Evolutionary conservation across 2,888 invertebrate genomes (phyloP).

Genomic region (Polylopha cassiicola): DNA sequence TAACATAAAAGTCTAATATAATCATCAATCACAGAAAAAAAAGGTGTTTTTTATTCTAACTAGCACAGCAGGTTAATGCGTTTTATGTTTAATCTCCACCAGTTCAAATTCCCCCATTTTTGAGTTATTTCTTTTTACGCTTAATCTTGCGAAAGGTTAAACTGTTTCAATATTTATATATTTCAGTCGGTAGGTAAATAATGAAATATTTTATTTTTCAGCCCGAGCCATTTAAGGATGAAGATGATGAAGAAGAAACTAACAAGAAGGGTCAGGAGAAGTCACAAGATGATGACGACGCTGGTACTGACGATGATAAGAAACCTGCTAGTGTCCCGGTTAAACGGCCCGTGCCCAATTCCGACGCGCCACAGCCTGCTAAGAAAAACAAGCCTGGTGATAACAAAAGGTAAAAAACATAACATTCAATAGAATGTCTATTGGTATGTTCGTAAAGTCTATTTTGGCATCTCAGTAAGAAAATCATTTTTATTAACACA

Average conservation of each 20-base stretch:
- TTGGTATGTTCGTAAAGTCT: too few species aligned
- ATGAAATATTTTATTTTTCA: slow-evolving; percentile 32
- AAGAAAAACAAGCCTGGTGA: slow-evolving; percentile 48
- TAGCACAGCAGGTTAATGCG: too few species aligned
- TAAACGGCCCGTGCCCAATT: slow-evolving; percentile 44
- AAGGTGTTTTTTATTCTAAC: too few species aligned
- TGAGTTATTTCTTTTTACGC: too few species aligned
- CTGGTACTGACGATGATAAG: slow-evolving; percentile 25
- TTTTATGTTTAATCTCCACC: too few species aligned
- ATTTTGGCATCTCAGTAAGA: too few species aligned
- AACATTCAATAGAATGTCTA: too few species aligned
- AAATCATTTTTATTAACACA: too few species aligned
- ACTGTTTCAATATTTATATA: background rate
- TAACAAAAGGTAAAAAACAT: slow-evolving; percentile 37
- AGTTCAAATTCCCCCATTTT: too few species aligned
- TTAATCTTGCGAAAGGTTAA: background rate
- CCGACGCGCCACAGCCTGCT: slow-evolving; percentile 35
- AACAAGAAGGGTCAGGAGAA: slow-evolving; percentile 31
- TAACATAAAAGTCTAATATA: too few species aligned
- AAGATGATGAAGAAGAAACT: slow-evolving; percentile 54
- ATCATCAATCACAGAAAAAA: too few species aligned
- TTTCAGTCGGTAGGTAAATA: slow-evolving; percentile 1
- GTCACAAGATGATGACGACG: slow-evolving; percentile 46
- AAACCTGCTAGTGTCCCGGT: slow-evolving; percentile 30
- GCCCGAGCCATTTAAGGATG: slow-evolving; percentile 68